A percentile compares a stretch with the other conserved stretches of the same genome.
Conservation (phyloP, 2,888 invertebrate species). For the Chaitophorus viminalis region DNA sequence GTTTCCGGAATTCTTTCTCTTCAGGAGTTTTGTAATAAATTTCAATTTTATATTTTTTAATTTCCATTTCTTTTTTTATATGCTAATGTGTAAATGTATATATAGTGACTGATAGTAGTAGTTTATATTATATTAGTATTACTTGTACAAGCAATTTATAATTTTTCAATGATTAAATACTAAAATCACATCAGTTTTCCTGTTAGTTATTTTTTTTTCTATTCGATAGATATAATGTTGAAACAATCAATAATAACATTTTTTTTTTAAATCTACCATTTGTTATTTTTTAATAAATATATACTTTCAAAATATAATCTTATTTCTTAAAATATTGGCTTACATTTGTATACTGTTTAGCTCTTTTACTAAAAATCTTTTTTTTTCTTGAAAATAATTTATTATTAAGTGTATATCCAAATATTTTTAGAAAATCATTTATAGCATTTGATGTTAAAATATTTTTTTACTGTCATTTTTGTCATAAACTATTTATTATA, state of each 20-base stretch:
- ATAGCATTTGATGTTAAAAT: slow-evolving; percentile 24
- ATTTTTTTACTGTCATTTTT: slow-evolving; percentile 45
- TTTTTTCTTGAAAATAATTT: slow-evolving; percentile 18
- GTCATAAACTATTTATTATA: slow-evolving; percentile 11
- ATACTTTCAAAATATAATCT: slow-evolving; percentile 19
- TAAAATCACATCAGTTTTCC: slow-evolving; percentile 23
- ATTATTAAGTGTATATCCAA: slow-evolving; percentile 31
- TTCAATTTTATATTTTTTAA: too few relatives aligned
- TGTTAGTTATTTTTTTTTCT: neutral
- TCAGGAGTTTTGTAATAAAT: too few relatives aligned
- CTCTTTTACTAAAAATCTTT: slow-evolving; percentile 17
- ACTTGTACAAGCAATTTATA: neutral
- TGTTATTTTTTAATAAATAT: slow-evolving; percentile 38
- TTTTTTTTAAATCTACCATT: slow-evolving; percentile 4
- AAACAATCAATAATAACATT: neutral
- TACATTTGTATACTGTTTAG: slow-evolving; percentile 31
- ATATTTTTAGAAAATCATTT: slow-evolving; percentile 6
- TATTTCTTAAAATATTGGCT: slow-evolving; percentile 19
- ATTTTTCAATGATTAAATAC: neutral
- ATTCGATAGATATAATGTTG: neutral
- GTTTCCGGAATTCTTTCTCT: too few relatives aligned
- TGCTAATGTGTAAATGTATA: neutral
- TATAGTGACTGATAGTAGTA: neutral
- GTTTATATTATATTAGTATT: neutral
- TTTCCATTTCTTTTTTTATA: neutral